These are phyloP conservation scores for Garra rufa DNA, from an alignment of 2,113 vertebrate genomes.

Conservation along the genomic window DNA sequence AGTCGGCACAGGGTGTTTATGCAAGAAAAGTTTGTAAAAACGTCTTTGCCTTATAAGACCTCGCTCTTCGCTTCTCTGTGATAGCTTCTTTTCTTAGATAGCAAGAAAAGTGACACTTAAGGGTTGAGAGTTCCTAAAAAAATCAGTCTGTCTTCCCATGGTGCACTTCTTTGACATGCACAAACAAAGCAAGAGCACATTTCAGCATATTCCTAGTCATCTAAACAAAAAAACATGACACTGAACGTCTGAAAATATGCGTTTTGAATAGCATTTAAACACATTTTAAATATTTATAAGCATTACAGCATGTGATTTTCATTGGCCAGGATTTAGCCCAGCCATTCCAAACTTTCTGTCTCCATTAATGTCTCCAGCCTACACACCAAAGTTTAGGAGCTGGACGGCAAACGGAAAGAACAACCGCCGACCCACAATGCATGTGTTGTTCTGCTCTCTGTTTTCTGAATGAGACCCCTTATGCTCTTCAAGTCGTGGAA, in stretches of 20 bases:
- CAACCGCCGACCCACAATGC: constrained; percentile 49
- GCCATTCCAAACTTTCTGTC: background rate
- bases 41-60: background rate
- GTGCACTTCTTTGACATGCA: background rate
- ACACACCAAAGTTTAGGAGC: constrained; percentile 65
- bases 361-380: constrained; percentile 12
- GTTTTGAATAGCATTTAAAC: background rate
- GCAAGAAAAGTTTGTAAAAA: constrained; percentile 2
- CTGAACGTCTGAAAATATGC: background rate
- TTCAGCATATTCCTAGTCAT: background rate
- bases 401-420: constrained; percentile 54
- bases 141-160: background rate
- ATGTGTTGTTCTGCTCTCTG: constrained; percentile 64
- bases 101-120: background rate
- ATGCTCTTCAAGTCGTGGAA: background rate
- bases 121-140: background rate
- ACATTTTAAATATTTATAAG: constrained; percentile 1
- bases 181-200: background rate
- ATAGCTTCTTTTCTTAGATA: background rate
- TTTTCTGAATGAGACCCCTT: constrained; percentile 51
- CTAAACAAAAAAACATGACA: background rate
- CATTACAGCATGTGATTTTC: background rate
- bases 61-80: background rate
- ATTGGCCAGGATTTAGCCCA: background rate
- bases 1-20: background rate